Percentiles rank a stretch among this genome's conserved stretches.
These are phyloP conservation scores for Globicephala melas DNA, from an alignment of 2,113 vertebrate genomes.

Conservation along the genomic window DNA sequence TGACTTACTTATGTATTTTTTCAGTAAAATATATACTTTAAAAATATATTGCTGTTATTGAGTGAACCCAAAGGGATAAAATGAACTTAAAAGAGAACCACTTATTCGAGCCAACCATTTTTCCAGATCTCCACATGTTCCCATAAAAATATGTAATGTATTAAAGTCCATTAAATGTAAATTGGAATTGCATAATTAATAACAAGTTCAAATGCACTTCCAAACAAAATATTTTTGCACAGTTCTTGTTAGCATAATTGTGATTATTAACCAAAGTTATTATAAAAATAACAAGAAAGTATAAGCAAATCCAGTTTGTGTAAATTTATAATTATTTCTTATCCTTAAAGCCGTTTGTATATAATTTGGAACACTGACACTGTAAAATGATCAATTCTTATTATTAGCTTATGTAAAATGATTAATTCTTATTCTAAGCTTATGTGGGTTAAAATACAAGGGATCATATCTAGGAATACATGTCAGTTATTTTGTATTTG, in stretches of 20 bases:
- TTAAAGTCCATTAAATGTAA: conserved; percentile 52
- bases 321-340: conserved; percentile 37
- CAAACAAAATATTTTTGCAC: conserved; percentile 32
- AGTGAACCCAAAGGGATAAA: conserved; percentile 69
- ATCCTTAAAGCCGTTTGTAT: neutral
- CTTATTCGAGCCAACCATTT: conserved; percentile 65
- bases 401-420: neutral
- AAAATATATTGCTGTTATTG: conserved; percentile 69
- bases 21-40: conserved; percentile 60
- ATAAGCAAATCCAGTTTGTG: conserved; percentile 2
- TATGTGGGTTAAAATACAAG: conserved; percentile 10
- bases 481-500: conserved; percentile 16
- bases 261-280: conserved; percentile 24
- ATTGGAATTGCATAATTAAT: conserved; percentile 30
- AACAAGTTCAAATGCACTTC: neutral
- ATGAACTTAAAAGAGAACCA: conserved; percentile 56
- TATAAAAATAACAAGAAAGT: conserved; percentile 15
- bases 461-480: neutral
- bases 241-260: conserved; percentile 50
- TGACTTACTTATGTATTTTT: conserved; percentile 77
- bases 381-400: conserved; percentile 34
- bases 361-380: conserved; percentile 28
- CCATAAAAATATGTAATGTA: conserved; percentile 49
- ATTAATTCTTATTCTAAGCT: conserved; percentile 30
- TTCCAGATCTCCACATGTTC: conserved; percentile 33